These are phyloP conservation scores for Cephonodes hylas DNA, from an alignment of 2,888 invertebrate genomes.

Conservation along the genomic window DNA sequence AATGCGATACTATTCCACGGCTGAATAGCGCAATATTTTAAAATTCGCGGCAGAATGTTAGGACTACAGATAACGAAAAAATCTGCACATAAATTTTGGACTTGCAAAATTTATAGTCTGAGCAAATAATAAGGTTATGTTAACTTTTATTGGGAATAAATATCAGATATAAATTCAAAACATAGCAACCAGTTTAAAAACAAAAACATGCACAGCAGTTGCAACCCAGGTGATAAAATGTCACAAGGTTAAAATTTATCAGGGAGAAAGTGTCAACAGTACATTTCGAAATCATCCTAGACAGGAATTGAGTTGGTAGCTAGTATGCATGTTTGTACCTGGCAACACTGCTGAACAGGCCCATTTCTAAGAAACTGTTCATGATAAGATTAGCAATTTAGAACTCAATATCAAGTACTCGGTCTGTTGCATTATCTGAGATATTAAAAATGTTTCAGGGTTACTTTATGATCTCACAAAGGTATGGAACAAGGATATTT, in stretches of 20 bases:
- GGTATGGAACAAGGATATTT: not conserved
- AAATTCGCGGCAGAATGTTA: not conserved
- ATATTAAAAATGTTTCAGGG: constrained; percentile 1
- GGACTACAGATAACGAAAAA: not conserved
- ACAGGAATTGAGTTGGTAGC: too few relatives aligned
- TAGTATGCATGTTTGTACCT: not conserved
- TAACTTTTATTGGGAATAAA: not conserved
- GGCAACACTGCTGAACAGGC: not conserved
- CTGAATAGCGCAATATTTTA: not conserved
- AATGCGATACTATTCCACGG: not conserved
- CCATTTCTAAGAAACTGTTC: constrained; percentile 21
- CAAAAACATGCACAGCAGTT: constrained; percentile 21
- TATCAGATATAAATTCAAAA: constrained; percentile 1
- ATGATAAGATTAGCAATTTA: constrained; percentile 30
- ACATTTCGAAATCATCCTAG: not conserved
- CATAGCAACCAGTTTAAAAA: constrained; percentile 30
- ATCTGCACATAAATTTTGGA: not conserved
- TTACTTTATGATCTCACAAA: not conserved
- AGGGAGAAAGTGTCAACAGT: constrained; percentile 37
- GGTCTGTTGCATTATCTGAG: constrained; percentile 24
- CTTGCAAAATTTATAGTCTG: not conserved
- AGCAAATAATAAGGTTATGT: constrained; percentile 8
- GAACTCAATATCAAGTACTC: constrained; percentile 16
- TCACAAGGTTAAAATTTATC: constrained; percentile 41
- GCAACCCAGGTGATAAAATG: constrained; percentile 41